Conservation (phyloP, 2,888 invertebrate species). For the Rhagophthalmus giganteus region DNA sequence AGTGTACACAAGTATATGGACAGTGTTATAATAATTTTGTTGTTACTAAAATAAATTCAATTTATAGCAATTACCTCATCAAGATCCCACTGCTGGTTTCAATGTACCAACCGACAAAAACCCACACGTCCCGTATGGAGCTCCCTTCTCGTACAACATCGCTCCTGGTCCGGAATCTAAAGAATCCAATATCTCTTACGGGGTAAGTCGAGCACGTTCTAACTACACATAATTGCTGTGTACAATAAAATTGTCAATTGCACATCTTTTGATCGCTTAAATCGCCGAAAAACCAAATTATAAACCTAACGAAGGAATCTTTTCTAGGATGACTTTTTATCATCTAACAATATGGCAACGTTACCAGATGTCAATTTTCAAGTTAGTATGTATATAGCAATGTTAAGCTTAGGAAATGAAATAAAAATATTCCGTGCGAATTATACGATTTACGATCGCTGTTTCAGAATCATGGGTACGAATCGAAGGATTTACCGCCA, state of each 20-base stretch:
- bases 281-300: neutral
- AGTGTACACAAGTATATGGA: no score
- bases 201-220: no score
- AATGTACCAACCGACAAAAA: no score
- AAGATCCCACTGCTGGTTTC: conserved; percentile 24
- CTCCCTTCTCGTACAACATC: conserved; percentile 67
- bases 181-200: conserved; percentile 65
- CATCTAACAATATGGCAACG: conserved; percentile 68
- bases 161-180: conserved; percentile 67
- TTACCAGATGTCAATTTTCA: conserved; percentile 72
- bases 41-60: no score
- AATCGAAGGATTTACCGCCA: conserved; percentile 75
- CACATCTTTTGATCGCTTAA: neutral
- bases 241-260: neutral
- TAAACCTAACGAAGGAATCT: conserved; percentile 26
- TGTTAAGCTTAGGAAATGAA: neutral
- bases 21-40: no score
- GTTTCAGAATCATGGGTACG: neutral
- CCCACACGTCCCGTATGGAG: conserved; percentile 52
- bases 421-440: no score
- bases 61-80: conserved; percentile 19
- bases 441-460: no score
- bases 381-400: conserved; percentile 56
- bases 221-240: no score
- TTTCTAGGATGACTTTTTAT: conserved; percentile 67